phyloP scores from a whole-genome alignment of 2,797 vertebrate genomes.

The Buceros bicornis region DNA sequence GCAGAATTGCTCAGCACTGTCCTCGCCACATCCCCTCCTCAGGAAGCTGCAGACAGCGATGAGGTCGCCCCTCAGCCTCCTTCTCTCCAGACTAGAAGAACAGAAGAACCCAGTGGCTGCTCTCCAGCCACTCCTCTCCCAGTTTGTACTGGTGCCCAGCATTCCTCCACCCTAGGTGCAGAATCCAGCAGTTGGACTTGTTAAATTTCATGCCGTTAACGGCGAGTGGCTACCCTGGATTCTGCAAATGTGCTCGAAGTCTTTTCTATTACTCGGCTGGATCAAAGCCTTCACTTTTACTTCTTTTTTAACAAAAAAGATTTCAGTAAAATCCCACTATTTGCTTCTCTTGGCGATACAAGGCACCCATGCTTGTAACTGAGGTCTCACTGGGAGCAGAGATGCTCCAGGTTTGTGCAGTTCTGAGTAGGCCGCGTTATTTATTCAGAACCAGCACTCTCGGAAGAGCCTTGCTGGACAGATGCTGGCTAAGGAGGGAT shows the following conservation, averaged over 20 bases:
- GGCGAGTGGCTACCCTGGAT: accelerated
- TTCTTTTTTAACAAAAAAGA: not conserved
- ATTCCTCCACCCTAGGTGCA: not conserved
- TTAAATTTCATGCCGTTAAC: not conserved
- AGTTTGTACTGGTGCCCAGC: not conserved
- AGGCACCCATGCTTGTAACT: not conserved
- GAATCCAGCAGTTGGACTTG: not conserved
- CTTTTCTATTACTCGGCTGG: not conserved
- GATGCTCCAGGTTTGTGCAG: not conserved
- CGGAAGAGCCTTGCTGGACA: not conserved
- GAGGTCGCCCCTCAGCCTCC: too few relatives aligned
- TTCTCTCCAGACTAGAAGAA: too few relatives aligned
- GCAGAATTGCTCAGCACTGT: too few relatives aligned
- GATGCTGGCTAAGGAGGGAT: not conserved
- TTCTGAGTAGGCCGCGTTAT: not conserved
- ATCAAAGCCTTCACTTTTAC: not conserved
- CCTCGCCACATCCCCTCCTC: too few relatives aligned
- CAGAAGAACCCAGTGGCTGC: too few relatives aligned
- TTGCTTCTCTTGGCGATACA: not conserved
- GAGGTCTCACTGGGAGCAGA: not conserved
- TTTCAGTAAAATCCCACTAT: not conserved
- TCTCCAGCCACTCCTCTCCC: too few relatives aligned
- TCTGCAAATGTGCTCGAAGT: not conserved
- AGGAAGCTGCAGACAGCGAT: too few relatives aligned
- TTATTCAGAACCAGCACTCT: not conserved